Percentiles rank a stretch among this genome's conserved stretches.
phyloP scores from a whole-genome alignment of 2,888 invertebrate species.

The Pseudococcus viburni region DNA sequence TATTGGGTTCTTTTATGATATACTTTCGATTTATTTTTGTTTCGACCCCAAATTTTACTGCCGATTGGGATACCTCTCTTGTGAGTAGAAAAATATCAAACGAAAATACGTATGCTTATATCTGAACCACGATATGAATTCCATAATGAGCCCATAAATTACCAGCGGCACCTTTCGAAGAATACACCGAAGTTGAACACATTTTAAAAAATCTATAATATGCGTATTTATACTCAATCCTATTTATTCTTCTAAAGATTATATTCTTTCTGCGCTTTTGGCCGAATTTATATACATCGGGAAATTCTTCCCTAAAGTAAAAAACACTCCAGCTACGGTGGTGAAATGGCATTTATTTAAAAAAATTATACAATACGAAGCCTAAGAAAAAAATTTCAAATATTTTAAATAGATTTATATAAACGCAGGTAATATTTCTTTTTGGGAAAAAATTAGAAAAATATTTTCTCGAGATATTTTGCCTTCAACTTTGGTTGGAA shows the following conservation, averaged over 20 bases:
- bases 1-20: no score
- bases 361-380: neutral
- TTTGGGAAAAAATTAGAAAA: neutral
- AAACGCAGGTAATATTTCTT: neutral
- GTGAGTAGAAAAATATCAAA: neutral
- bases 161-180: conserved; percentile 6
- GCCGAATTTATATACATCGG: no score
- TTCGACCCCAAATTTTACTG: no score
- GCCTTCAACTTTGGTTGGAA: neutral
- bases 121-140: neutral
- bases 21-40: no score
- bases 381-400: neutral
- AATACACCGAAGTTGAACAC: neutral
- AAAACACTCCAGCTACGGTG: no score
- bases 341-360: no score
- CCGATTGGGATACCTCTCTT: no score
- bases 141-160: neutral
- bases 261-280: neutral
- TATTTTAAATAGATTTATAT: conserved; percentile 33
- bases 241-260: neutral
- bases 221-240: neutral
- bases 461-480: conserved; percentile 19
- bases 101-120: neutral
- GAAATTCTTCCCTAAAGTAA: no score
- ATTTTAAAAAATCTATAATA: neutral